Conservation (phyloP, 1,140 invertebrate species). For the Musca domestica region DNA sequence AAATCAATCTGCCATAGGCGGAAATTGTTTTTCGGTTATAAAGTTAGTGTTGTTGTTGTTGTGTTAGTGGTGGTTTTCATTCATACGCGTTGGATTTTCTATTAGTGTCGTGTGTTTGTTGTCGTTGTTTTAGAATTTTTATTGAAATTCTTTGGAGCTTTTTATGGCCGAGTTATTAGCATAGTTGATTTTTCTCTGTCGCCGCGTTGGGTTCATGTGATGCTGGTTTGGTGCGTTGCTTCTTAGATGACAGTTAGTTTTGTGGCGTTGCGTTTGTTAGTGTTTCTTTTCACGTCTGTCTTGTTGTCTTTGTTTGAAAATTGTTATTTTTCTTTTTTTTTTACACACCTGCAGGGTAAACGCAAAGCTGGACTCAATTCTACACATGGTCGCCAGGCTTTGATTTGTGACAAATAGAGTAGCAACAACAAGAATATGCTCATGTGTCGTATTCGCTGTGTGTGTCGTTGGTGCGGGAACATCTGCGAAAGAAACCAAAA, state of each 20-base stretch:
- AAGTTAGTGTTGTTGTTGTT: no score
- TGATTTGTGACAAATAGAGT: constrained; percentile 33
- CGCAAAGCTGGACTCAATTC: constrained; percentile 51
- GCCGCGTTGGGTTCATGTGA: not conserved
- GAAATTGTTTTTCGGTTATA: not conserved
- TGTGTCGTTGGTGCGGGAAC: constrained; percentile 22
- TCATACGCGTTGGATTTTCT: no score
- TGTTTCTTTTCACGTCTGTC: no score
- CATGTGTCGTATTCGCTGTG: constrained; percentile 27
- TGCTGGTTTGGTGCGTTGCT: not conserved
- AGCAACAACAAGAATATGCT: constrained; percentile 26
- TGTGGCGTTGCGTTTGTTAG: no score
- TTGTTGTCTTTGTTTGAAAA: no score
- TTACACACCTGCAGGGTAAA: constrained; percentile 50
- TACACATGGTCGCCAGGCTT: constrained; percentile 52
- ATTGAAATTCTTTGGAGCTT: not conserved
- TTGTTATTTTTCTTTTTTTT: not conserved
- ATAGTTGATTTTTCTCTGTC: not conserved
- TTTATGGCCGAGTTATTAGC: constrained; percentile 10
- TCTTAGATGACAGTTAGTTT: no score
- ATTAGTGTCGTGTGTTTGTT: no score
- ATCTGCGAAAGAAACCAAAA: constrained; percentile 27
- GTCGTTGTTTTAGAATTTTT: not conserved
- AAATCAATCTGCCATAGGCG: constrained; percentile 20
- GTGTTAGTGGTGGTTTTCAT: no score